phyloP scores from a whole-genome alignment of 2,888 invertebrate genomes.

The Eueremaeus valkanovi region DNA sequence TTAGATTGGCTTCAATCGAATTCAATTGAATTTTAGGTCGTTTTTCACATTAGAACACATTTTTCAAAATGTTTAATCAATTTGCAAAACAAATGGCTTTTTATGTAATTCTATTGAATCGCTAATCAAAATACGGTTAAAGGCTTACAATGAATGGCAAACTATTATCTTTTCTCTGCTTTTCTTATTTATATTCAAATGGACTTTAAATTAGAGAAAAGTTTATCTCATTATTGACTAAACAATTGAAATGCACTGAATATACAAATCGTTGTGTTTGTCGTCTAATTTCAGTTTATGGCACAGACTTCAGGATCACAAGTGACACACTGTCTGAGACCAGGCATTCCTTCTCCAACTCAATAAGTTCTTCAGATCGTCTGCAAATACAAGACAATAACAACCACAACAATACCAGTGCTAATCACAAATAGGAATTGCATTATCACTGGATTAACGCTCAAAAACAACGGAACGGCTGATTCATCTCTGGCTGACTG shows the following conservation, averaged over 20 bases:
- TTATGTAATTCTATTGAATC: neutral
- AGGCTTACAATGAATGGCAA: too few species aligned
- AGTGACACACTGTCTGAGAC: neutral
- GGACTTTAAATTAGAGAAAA: too few species aligned
- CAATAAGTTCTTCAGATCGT: neutral
- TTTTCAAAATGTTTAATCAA: neutral
- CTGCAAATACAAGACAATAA: constrained; percentile 3
- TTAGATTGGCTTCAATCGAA: neutral
- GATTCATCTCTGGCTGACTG: neutral
- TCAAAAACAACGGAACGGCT: neutral
- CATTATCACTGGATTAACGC: constrained; percentile 17
- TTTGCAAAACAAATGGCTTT: neutral
- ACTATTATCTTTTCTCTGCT: too few species aligned
- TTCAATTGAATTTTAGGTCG: neutral
- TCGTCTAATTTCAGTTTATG: constrained; percentile 2
- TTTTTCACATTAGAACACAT: neutral
- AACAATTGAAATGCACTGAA: neutral
- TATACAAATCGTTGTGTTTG: neutral
- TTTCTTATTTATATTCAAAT: too few species aligned
- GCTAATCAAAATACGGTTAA: neutral
- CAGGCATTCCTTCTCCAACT: neutral
- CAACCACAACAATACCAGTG: neutral
- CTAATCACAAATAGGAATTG: neutral
- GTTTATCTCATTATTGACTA: neutral
- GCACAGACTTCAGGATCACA: neutral